phyloP scores from a whole-genome alignment of 2,113 vertebrate species.

The Carassius auratus region DNA sequence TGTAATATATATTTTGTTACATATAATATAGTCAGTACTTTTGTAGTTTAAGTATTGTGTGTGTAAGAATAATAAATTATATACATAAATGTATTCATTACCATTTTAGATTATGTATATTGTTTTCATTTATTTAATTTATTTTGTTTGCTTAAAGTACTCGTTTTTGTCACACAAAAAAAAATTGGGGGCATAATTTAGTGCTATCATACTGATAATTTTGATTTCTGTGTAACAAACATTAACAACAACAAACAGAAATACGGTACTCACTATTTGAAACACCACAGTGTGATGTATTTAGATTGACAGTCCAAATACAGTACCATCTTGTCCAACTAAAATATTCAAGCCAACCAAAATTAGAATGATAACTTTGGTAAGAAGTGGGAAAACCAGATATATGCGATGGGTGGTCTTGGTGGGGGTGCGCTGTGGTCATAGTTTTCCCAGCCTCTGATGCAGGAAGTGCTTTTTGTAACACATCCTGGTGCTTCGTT shows the following conservation, averaged over 20 bases:
- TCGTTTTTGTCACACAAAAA: too few species aligned
- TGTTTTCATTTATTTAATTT: background rate
- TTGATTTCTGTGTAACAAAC: background rate
- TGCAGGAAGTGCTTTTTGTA: slow-evolving; percentile 64
- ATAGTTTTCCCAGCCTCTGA: slow-evolving; percentile 54
- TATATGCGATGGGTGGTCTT: slow-evolving; percentile 30
- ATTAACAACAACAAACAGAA: background rate
- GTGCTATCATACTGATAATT: background rate
- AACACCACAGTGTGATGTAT: background rate
- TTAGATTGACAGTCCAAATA: background rate
- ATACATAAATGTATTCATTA: too few species aligned
- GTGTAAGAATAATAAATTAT: background rate
- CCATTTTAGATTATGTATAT: background rate
- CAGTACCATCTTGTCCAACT: background rate
- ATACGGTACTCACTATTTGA: background rate
- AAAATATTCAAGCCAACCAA: background rate
- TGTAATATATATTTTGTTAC: background rate
- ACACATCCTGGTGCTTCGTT: slow-evolving; percentile 62
- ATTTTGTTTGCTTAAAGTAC: background rate
- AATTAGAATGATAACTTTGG: slow-evolving; percentile 42
- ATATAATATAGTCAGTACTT: background rate
- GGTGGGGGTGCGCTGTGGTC: slow-evolving; percentile 38
- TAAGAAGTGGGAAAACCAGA: slow-evolving; percentile 35
- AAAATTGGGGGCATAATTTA: too few species aligned
- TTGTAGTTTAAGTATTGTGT: background rate